Base-by-base conservation (phyloP, 1,140 invertebrate genomes). In the Zaprionus vittiger region DNA sequence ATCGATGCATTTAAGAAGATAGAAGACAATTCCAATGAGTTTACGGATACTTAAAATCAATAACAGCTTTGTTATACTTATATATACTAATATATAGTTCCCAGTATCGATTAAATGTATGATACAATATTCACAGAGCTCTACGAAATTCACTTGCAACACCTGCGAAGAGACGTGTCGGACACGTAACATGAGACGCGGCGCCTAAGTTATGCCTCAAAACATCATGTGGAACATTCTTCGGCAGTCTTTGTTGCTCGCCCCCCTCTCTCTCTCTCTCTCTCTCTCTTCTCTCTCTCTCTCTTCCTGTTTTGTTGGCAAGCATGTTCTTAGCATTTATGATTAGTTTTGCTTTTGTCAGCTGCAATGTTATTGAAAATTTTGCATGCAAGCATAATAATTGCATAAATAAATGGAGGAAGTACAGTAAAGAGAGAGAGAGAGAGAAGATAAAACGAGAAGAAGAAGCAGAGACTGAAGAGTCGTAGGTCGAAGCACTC, bases 361-460 rank as follows among this genome's bases (percentile, higher is more conserved):
- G 73, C 84, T 89, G 79, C 85, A 71, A 70, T 73, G 68, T 79
- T 77, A 81, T 84, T 81, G 79, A 63, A 59, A 31, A 82, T 75
- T 69, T 76, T 82, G 83, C 83, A 83, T 73, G 81, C 80, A 79
- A 79, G 83, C 63, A 89, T 89, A 90, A 89, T 89, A 90, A 89
- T 89, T 89, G 84, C 57, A 83, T 81, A 89, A 76, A 75, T 76
- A 80, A 83, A 59, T 37, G 20, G 26, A 49, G 24, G 49, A 59
- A 71, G 60, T 70, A 67, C 54, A 52, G 38, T 62, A 37, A 60
- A 38, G 3, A 56, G 44, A 49, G 14, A 20, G 22, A 24, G 22
- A 22, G 22, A 24, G 28, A 54, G 14, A 55, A 22, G 15, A 4
- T 4, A 26, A 24, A 31, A 5, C 9, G 17, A 2, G 49, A 55